Evolutionary conservation across 1,140 invertebrate species (phyloP).

Genomic region (Trichoplusia ni): DNA sequence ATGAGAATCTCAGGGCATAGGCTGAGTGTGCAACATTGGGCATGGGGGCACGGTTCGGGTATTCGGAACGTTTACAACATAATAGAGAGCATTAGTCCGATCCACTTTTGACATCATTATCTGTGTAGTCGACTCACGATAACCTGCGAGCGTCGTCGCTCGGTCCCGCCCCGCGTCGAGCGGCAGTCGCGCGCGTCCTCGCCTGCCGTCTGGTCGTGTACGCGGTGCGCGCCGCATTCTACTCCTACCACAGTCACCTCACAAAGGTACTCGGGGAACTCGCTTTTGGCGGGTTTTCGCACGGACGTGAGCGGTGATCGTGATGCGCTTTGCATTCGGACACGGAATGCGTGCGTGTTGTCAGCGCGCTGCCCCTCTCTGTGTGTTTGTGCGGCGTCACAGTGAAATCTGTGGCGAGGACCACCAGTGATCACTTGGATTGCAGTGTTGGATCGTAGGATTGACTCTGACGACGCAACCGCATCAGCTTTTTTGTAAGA

Average conservation of each 20-base stretch:
- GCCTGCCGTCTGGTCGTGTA: slow-evolving; percentile 54
- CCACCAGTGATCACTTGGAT: slow-evolving; percentile 70
- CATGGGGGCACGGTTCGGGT: too few species aligned
- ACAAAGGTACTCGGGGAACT: slow-evolving; percentile 51
- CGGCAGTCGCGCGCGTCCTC: slow-evolving; percentile 70
- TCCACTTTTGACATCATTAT: slow-evolving; percentile 81
- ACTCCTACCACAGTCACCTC: slow-evolving; percentile 38
- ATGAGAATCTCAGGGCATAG: slow-evolving; percentile 1
- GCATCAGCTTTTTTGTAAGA: slow-evolving; percentile 64
- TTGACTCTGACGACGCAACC: slow-evolving; percentile 48
- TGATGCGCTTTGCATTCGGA: slow-evolving; percentile 64
- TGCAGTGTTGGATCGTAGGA: slow-evolving; percentile 78
- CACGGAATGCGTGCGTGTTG: slow-evolving; percentile 65
- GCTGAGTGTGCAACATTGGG: slow-evolving; percentile 52
- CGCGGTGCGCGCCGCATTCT: slow-evolving; percentile 26
- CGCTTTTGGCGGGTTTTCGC: slow-evolving; percentile 76
- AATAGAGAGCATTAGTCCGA: slow-evolving; percentile 79
- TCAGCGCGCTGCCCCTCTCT: slow-evolving; percentile 45
- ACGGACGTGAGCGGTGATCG: slow-evolving; percentile 59
- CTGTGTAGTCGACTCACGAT: slow-evolving; percentile 75
- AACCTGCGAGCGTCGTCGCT: slow-evolving; percentile 59
- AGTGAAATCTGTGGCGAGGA: slow-evolving; percentile 65
- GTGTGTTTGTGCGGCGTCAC: slow-evolving; percentile 45
- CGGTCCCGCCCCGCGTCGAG: slow-evolving; percentile 29
- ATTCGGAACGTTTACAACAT: slow-evolving; percentile 74